Evolutionary conservation across 2,888 invertebrate species (phyloP), one percentile per base, ranked within the genome.

Genomic region (Andrena chrysosceles): DNA sequence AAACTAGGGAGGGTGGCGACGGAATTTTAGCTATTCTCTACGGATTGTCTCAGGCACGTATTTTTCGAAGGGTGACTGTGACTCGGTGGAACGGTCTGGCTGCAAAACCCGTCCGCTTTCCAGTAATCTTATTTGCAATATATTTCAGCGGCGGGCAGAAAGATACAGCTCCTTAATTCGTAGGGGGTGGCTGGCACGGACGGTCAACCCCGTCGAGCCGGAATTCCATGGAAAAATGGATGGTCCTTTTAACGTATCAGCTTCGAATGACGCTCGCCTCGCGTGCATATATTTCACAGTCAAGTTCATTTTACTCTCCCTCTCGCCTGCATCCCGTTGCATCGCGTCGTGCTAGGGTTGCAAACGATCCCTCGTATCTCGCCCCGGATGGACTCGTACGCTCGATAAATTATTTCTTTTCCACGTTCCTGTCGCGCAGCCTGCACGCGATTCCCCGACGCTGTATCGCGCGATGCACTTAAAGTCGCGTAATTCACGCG

Each of bases 101-200:
- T 79, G 67, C 70, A 77, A 79, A 83, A 84, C 85, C 81, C 89
- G 88, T 88, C 81, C 88, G 88, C 88, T 90, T 89, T 89, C 86
- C 85, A 86, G 91, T 90, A 92, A 92, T 91, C 91, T 92, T 92
- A 93, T 93, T 93, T 92, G 89, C 91, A 91, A 92, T 93, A 92
- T 91, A 93, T 93, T 91, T 91, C 87, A 87, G n/a, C 52, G 52
- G n/a, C 29, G 0, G 8, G 13, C 1, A 13, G 20, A 31, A 20
- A 35, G 42, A 49, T 33, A 52, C 42, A n/a, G 62, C 6, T 63
- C 10, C 60, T 72, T 81, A 52, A 77, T 69, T 74, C 78, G 72
- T 60, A 62, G 3, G n/a, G 26, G 35, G 13, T 42, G 26, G 63
- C 23, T 54, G 54, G 60, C 33, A 2, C 35, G 64, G 23, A 16